Evolutionary conservation across 2,888 invertebrate genomes (phyloP).

Genomic region (Chymomyza caudatula): DNA sequence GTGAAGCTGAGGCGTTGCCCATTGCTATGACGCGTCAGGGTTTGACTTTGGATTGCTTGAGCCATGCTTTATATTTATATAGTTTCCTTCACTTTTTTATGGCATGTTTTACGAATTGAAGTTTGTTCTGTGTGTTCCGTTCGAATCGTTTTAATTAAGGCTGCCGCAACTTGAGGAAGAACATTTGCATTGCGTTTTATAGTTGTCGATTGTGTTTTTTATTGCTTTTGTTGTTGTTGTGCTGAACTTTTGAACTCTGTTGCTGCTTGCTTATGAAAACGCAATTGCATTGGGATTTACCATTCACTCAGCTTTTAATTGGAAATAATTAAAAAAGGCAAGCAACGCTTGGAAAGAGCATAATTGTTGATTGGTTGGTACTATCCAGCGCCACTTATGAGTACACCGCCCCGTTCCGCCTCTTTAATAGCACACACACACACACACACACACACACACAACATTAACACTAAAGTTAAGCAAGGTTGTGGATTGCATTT

Average conservation of each 20-base stretch:
- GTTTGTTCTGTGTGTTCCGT: neutral
- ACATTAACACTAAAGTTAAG: no score
- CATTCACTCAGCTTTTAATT: constrained; percentile 38
- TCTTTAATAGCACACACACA: no score
- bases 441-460: no score
- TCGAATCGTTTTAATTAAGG: neutral
- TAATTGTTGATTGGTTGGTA: neutral
- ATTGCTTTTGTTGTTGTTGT: constrained; percentile 8
- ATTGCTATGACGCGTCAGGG: constrained; percentile 9
- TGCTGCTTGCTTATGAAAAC: constrained; percentile 18
- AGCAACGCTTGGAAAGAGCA: neutral
- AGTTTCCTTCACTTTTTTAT: constrained; percentile 9
- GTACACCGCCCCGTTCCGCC: neutral
- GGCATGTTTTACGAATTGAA: neutral
- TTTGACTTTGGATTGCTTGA: constrained; percentile 30
- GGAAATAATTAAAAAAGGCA: constrained; percentile 36
- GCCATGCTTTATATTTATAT: constrained; percentile 26
- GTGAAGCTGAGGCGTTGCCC: constrained; percentile 47
- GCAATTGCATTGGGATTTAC: constrained; percentile 5
- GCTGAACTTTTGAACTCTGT: constrained; percentile 45
- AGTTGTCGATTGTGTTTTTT: constrained; percentile 10
- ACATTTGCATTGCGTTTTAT: neutral
- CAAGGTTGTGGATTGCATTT: no score
- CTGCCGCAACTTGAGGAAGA: neutral
- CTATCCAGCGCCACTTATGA: neutral